Conservation (phyloP, 2,797 vertebrate species). For the Phataginus tricuspis region DNA sequence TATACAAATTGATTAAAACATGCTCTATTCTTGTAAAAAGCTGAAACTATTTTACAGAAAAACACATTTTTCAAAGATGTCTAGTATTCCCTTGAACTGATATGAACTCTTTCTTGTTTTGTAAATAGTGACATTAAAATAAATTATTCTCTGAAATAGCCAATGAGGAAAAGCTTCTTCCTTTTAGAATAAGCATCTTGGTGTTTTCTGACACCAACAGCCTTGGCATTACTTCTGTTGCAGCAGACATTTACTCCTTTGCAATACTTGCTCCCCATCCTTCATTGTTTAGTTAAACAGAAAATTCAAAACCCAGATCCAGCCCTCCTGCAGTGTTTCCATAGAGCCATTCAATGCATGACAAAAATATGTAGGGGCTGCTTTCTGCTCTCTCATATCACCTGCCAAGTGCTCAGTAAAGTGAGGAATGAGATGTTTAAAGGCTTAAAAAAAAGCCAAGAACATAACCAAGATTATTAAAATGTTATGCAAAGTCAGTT, state of each 20-base stretch:
- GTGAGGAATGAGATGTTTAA: conserved; percentile 23
- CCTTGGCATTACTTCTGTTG: conserved; percentile 1
- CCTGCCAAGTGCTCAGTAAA: conserved; percentile 13
- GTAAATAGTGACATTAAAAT: conserved; percentile 61
- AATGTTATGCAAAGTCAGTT: conserved; percentile 13
- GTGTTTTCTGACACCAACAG: conserved; percentile 53
- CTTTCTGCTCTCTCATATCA: not conserved
- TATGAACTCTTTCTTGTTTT: conserved; percentile 31
- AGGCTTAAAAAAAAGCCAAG: not conserved
- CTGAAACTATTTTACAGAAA: not conserved
- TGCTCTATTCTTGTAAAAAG: not conserved
- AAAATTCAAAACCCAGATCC: conserved; percentile 59
- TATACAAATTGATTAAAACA: not conserved
- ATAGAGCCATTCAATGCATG: not conserved
- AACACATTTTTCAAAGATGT: conserved; percentile 41
- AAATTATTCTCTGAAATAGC: conserved; percentile 56
- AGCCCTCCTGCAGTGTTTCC: conserved; percentile 51
- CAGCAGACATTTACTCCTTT: not conserved
- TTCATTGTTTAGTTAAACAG: conserved; percentile 72
- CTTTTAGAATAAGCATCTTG: conserved; percentile 31
- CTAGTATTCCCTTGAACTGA: conserved; percentile 42
- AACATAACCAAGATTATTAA: not conserved
- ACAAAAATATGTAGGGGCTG: conserved; percentile 19
- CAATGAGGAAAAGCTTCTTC: not conserved
- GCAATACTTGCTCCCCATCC: not conserved